Base-by-base conservation (phyloP, 2,888 invertebrate species). In the Cynaeus angustus region DNA sequence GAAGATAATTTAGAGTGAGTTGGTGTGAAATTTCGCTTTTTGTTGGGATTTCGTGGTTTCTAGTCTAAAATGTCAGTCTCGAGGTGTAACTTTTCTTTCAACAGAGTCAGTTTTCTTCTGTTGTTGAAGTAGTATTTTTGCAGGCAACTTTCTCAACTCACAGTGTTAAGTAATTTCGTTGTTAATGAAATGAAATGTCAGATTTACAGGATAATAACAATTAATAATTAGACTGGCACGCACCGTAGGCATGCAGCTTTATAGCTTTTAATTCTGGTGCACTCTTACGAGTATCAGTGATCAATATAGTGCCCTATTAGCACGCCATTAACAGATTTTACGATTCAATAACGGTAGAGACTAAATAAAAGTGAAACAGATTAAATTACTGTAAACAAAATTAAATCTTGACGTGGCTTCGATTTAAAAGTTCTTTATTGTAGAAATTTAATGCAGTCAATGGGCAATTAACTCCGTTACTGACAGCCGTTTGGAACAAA, bases 321-420 rank as follows among this genome's bases (percentile, higher is more conserved):
- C 30, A n/a, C 38, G 33, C 46, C 61, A 66, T 59, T 66, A 66
- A 59, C 53, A 45, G 46, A 66, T 70, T 69, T 70, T 70, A 70
- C 70, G 70, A 70, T 59, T 70, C 48, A 70, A 70, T 70, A 69
- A 69, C 58, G 52, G 41, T 53, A 43, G 65, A 38, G 43, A 12
- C 52, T 46, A 68, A 61, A 62, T 55, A 55, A 53, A 52, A 62
- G 45, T 68, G 64, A 50, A 65, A 69, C 69, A 50, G 69, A 66
- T 70, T 70, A 66, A 70, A 70, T 70, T 66, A 66, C 70, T 38
- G 37, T 61, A 70, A 70, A 70, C 70, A 66, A 70, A 70, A 70
- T 70, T 70, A 70, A 61, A 70, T 59, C 59, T 43, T 66, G 46
- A 59, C 41, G 55, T 43, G 16, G 14, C 9, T 45, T 21, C 48